Base-by-base conservation (phyloP, 2,113 vertebrate genomes). In the Tachysurus fulvidraco region DNA sequence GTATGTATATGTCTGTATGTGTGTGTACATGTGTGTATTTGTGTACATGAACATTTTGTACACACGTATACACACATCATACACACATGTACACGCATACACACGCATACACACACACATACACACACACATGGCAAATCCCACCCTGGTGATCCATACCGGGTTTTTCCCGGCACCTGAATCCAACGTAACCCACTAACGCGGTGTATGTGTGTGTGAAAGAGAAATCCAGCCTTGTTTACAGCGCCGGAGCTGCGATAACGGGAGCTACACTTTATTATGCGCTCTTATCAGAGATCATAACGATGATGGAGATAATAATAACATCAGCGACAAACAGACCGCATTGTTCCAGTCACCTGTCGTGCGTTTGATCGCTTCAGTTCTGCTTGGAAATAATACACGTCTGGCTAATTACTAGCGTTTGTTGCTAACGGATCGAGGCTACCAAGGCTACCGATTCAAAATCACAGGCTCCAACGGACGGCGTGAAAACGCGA, bases 201-300 rank as follows among this genome's bases (percentile, higher is more conserved):
- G 74, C 73, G 50, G 71, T 69, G 62, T 54, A 74, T 69, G 87
- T 62, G 86, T 59, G 69, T 54, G 84, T 46, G 87, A 14, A 65
- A 85, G 83, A 88, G 88, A 91, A 87, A 90, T 89, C 89, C 91
- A 94, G 92, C 92, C 92, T 94, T 95, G 95, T 95, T 95, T 95
- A 95, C 94, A 93, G 93, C 91, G 92, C 90, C 89, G 83, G 87
- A 81, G 79, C 80, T 36, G 84, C 73, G 81, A 89, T 82, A 74
- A 73, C 80, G 25, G 28, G 76, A 81, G 81, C 65, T 83, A 59
- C 71, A 82, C 82, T 50, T 52, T 65, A 52, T 59, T 36, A 11
- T 41, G 36, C 60, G 62, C 60, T 71, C 79, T 78, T 87, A 88
- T 83, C 80, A 44, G 62, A 85, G 13, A 50, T 57, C 19, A 62